Evolutionary conservation across 2,888 invertebrate genomes (phyloP), one percentile per base, ranked within the genome.

Genomic region (Lochmaea capreae): DNA sequence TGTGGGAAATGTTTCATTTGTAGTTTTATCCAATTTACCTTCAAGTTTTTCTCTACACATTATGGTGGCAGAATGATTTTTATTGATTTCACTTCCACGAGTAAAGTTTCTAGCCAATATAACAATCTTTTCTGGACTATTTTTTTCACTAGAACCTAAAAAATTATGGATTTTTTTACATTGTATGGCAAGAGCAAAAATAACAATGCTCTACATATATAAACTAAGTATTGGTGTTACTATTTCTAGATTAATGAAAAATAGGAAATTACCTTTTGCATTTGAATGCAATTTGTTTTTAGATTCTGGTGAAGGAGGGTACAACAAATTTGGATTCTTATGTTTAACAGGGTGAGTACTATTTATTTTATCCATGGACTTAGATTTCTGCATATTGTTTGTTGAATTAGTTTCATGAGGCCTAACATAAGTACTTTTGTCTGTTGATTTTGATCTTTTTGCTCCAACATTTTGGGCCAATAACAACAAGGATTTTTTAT

Each of bases 401-500:
- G 71, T 16, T 12, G 14, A 4, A 18, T 52, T 66, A 43, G 62
- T 12, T 14, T 75, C 65, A 58, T 76, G 73, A 18, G 75, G 74
- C 33, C 79, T 71, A 42, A 79, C 16, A 70, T 71, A 76, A 18
- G 71, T 74, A 57, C 33, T 71, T 68, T 62, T 72, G 39, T 83
- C 83, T 63, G 79, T 75, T 22, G 84, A 84, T 73, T 82, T 82
- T 10, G 83, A 81, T 61, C 84, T 78, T 70, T 84, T 84, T 18
- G 81, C 81, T 77, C 86, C 80, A 10, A 88, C 79, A 82, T 88
- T 89, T 81, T 87, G 87, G 16, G 83, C 81, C 8, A 89, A 83
- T 77, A 90, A 83, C 79, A 88, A 84, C 68, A 85, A 80, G 1
- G 88, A 86, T 79, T 87, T 88, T 76, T 87, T 83, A 46, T 87